Conservation (phyloP, 2,797 vertebrate genomes). For the Phyllotis vaccarum region DNA sequence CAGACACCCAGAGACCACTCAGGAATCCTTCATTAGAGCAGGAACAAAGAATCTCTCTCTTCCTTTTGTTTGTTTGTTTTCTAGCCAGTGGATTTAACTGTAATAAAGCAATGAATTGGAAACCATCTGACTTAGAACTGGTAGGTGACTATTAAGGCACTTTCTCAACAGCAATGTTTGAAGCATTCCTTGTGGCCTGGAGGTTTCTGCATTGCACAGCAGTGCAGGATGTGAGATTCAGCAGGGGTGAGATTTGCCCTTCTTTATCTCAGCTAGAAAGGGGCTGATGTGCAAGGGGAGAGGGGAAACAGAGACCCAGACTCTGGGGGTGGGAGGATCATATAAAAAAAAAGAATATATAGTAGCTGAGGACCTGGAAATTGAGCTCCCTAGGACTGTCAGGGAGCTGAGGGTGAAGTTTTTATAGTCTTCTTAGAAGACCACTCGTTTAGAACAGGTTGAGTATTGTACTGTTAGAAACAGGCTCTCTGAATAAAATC, state of each 20-base stretch:
- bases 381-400: neutral
- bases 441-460: neutral
- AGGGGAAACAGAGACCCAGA: neutral
- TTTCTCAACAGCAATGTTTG: constrained; percentile 31
- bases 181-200: neutral
- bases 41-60: neutral
- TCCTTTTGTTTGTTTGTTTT: neutral
- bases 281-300: neutral
- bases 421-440: neutral
- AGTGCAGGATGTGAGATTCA: neutral
- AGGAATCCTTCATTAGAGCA: constrained; percentile 38
- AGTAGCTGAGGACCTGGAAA: neutral
- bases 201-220: neutral
- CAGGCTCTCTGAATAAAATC: neutral
- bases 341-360: neutral
- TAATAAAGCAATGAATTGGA: constrained; percentile 37
- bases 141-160: neutral
- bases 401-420: neutral
- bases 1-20: constrained; percentile 7
- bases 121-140: neutral
- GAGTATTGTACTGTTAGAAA: neutral
- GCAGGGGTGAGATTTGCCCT: neutral
- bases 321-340: constrained; percentile 45
- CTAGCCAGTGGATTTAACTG: neutral
- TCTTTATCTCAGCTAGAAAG: neutral